phyloP scores from a whole-genome alignment of 1,140 invertebrate genomes.

The Physella acuta region DNA sequence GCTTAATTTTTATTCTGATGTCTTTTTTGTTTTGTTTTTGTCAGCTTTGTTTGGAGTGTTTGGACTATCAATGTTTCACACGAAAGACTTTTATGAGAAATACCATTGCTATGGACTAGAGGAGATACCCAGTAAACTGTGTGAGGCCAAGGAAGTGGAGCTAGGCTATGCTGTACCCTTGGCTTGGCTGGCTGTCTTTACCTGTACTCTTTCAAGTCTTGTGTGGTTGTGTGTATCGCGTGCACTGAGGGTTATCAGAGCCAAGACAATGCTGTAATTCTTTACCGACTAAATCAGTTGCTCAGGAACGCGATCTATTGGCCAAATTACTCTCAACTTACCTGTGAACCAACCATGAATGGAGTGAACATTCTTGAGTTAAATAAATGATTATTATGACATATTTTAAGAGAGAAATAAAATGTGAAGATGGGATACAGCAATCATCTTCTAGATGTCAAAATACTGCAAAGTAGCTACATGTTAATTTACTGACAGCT shows the following conservation, averaged over 20 bases:
- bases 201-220: slow-evolving; percentile 35
- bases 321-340: no score
- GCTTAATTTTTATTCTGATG: no score
- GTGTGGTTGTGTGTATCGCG: slow-evolving; percentile 42
- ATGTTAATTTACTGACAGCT: no score
- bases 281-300: no score
- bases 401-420: no score
- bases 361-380: no score
- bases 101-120: slow-evolving; percentile 40
- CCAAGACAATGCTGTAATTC: slow-evolving; percentile 47
- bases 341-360: no score
- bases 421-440: no score
- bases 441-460: no score
- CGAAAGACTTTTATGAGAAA: slow-evolving; percentile 43
- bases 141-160: slow-evolving; percentile 31
- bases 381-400: no score
- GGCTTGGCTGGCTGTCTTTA: slow-evolving; percentile 43
- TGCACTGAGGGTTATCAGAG: slow-evolving; percentile 40
- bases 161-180: slow-evolving; percentile 36
- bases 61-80: slow-evolving; percentile 45
- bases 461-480: no score
- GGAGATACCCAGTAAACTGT: slow-evolving; percentile 31
- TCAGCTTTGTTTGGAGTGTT: slow-evolving; percentile 45
- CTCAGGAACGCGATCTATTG: no score
- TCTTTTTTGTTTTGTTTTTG: slow-evolving; percentile 10